Evolutionary conservation across 2,797 vertebrate genomes (phyloP).

Genomic region (Amniataba percoides): DNA sequence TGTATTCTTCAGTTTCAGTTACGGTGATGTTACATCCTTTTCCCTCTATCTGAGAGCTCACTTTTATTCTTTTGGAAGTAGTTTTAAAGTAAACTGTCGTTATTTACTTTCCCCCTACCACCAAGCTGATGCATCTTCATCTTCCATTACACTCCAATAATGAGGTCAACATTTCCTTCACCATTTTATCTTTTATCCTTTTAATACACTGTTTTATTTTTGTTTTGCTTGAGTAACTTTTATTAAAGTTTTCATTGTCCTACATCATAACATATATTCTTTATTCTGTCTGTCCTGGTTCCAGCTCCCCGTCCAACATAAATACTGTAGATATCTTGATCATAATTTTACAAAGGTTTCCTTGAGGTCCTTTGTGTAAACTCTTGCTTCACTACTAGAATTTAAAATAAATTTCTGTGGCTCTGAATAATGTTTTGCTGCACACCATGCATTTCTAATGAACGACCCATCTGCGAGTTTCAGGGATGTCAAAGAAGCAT

Average conservation of each 20-base stretch:
- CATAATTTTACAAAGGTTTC: not conserved
- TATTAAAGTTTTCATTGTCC: not conserved
- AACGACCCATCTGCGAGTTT: not conserved
- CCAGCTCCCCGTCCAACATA: not conserved
- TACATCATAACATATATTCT: not conserved
- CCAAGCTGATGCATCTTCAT: not conserved
- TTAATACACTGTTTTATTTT: too few relatives aligned
- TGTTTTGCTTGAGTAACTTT: too few relatives aligned
- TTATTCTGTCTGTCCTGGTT: not conserved
- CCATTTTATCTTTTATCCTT: not conserved
- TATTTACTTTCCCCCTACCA: not conserved
- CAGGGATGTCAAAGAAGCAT: too few relatives aligned
- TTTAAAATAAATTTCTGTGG: not conserved
- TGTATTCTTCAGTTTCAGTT: constrained; percentile 18
- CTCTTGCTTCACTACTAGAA: not conserved
- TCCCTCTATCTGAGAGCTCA: not conserved
- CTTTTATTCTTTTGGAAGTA: not conserved
- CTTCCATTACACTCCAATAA: not conserved
- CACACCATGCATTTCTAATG: not conserved
- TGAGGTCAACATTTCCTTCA: constrained; percentile 4
- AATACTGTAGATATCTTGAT: not conserved
- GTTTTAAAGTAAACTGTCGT: not conserved
- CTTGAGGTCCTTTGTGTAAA: not conserved
- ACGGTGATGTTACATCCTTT: not conserved
- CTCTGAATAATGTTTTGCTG: too few relatives aligned